Evolutionary conservation across 1,140 invertebrate species (phyloP).

Genomic region (Trichogramma pretiosum): DNA sequence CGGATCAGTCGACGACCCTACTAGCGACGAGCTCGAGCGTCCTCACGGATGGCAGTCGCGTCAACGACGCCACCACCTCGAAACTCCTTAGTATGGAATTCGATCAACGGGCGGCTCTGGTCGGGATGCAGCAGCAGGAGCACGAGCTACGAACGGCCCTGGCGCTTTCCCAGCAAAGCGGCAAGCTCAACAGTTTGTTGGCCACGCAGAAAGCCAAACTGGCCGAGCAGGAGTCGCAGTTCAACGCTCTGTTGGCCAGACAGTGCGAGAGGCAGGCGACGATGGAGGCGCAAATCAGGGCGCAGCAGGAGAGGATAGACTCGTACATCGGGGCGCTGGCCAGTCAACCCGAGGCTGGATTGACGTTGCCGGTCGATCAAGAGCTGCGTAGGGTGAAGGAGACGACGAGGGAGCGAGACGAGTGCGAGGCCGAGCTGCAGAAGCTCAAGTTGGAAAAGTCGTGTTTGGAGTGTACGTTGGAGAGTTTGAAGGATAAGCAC

Average conservation of each 20-base stretch:
- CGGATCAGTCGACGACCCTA: too few relatives aligned
- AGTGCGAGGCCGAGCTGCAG: conserved; percentile 26
- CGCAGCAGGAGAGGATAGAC: conserved; percentile 35
- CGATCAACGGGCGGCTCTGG: conserved; percentile 30
- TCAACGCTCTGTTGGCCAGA: conserved; percentile 29
- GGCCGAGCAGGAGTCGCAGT: conserved; percentile 32
- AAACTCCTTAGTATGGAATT: conserved; percentile 25
- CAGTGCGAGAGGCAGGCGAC: conserved; percentile 33
- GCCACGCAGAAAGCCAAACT: conserved; percentile 27
- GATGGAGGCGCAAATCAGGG: conserved; percentile 36
- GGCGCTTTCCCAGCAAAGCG: conserved; percentile 31
- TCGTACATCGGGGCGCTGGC: not conserved
- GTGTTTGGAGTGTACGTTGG: conserved; percentile 31
- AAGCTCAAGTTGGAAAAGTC: conserved; percentile 34
- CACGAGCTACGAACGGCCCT: conserved; percentile 30
- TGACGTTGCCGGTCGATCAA: too few relatives aligned
- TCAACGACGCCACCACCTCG: conserved; percentile 12
- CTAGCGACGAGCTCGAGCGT: too few relatives aligned
- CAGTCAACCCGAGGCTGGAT: not conserved
- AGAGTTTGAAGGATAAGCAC: conserved; percentile 34
- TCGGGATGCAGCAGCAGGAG: conserved; percentile 35
- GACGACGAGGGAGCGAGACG: conserved; percentile 19
- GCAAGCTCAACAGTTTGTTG: conserved; percentile 28
- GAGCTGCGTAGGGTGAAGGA: conserved; percentile 17
- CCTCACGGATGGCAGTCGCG: not conserved